Percentiles rank a stretch among this genome's conserved stretches.
Evolutionary conservation across 2,797 vertebrate genomes (phyloP).

Genomic region (Scolopax bukidnonensis): DNA sequence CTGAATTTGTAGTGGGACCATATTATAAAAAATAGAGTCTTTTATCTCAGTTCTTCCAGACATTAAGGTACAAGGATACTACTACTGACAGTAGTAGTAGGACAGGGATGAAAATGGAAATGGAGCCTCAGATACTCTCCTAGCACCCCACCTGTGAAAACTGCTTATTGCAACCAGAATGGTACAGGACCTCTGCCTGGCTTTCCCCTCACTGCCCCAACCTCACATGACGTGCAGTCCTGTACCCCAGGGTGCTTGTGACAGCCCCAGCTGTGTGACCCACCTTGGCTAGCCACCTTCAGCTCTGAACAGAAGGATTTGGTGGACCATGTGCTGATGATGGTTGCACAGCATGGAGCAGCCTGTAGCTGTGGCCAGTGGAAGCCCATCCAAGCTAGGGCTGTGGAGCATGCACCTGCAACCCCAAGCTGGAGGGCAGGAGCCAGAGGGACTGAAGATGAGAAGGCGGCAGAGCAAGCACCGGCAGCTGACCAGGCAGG

Average conservation of each 20-base stretch:
- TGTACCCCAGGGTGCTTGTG: not conserved
- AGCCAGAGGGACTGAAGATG: not conserved
- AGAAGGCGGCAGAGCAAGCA: not conserved
- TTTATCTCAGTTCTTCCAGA: not conserved
- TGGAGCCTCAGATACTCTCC: not conserved
- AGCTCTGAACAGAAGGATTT: not conserved
- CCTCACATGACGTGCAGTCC: rapidly evolving
- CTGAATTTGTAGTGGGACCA: not conserved
- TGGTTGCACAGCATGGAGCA: not conserved
- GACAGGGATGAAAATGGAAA: not conserved
- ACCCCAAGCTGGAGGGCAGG: not conserved
- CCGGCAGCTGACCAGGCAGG: not conserved
- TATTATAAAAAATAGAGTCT: not conserved
- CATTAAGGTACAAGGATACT: not conserved
- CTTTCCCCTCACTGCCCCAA: rapidly evolving
- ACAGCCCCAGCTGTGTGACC: not conserved
- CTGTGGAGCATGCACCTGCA: not conserved
- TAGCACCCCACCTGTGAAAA: not conserved
- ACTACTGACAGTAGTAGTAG: not conserved
- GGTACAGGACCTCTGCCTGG: not conserved
- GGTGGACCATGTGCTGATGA: not conserved
- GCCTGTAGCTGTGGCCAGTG: not conserved
- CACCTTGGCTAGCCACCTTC: not conserved
- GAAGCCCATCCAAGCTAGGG: not conserved
- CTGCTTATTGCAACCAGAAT: not conserved